Evolutionary conservation across 2,113 vertebrate species (phyloP).

Genomic region (Osmerus mordax): DNA sequence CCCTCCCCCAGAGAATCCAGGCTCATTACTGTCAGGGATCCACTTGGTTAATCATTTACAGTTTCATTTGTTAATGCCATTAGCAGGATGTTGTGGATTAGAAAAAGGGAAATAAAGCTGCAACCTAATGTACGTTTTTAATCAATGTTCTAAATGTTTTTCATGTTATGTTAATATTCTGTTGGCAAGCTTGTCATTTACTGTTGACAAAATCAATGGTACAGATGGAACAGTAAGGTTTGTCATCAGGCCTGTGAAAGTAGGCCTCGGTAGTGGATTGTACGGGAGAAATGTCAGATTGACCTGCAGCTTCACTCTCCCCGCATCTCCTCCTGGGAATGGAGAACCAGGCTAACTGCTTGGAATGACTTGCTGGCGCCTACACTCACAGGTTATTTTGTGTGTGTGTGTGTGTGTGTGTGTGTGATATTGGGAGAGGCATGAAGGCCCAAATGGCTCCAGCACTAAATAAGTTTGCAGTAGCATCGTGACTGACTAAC

Average conservation of each 20-base stretch:
- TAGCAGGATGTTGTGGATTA: neutral
- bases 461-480: slow-evolving; percentile 34
- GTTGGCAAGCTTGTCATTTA: too few species aligned
- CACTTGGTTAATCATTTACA: neutral
- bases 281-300: neutral
- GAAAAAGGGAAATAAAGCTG: too few species aligned
- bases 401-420: too few species aligned
- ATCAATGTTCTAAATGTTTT: too few species aligned
- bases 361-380: neutral
- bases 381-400: slow-evolving; percentile 24
- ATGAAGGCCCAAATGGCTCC: slow-evolving; percentile 3
- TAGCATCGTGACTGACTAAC: slow-evolving; percentile 36
- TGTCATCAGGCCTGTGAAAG: too few species aligned
- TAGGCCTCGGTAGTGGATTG: neutral
- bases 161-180: too few species aligned
- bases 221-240: too few species aligned
- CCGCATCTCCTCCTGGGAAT: neutral
- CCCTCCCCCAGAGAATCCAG: too few species aligned
- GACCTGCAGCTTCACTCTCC: slow-evolving; percentile 9
- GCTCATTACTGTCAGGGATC: neutral
- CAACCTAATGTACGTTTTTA: too few species aligned
- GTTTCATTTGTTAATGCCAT: neutral
- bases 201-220: too few species aligned
- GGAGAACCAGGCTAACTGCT: neutral
- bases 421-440: slow-evolving; percentile 21